phyloP scores from a whole-genome alignment of 2,113 vertebrate species.

The Butorides virescens region DNA sequence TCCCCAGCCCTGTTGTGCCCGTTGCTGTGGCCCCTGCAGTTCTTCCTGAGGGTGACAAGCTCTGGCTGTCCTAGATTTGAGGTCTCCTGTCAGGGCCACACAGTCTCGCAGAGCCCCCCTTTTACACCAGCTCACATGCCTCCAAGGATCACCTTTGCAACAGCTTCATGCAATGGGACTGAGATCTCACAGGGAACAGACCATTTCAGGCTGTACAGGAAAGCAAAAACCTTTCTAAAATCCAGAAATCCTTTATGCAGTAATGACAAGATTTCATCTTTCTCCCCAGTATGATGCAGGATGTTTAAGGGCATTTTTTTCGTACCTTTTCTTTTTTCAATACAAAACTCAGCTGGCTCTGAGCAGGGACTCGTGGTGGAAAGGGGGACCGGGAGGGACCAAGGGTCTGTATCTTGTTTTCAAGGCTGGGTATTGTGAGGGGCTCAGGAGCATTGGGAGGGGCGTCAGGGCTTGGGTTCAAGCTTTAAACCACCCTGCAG shows the following conservation, averaged over 20 bases:
- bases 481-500: neutral
- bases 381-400: neutral
- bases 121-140: neutral
- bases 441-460: rapidly evolving
- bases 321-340: neutral
- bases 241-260: neutral
- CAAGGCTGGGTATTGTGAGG: neutral
- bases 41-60: neutral
- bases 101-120: neutral
- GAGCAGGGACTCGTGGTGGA: neutral
- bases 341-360: neutral
- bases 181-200: neutral
- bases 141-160: neutral
- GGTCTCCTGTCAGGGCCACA: neutral
- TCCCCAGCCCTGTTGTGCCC: neutral
- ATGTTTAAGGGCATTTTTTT: neutral
- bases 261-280: neutral
- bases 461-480: neutral
- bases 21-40: neutral
- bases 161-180: neutral
- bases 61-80: neutral
- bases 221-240: neutral
- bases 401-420: neutral
- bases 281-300: neutral
- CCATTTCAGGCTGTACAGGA: neutral